Evolutionary conservation across 2,888 invertebrate genomes (phyloP), one percentile per base, ranked within the genome.

Genomic region (Dolomedes plantarius): DNA sequence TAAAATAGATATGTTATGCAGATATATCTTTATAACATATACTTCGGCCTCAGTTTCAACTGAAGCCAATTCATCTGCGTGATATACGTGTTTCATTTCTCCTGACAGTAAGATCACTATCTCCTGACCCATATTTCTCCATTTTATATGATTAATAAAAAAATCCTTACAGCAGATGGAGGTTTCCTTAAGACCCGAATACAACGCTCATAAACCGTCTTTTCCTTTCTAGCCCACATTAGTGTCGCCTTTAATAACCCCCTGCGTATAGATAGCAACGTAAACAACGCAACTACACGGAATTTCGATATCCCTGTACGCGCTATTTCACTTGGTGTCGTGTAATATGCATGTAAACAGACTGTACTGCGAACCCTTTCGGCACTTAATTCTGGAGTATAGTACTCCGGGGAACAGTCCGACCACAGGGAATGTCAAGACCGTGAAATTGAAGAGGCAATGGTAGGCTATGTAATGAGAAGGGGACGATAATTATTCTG

Each of bases 221-320:
- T 56, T 81, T 81, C 36, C 76, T 78, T 77, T 67, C 83, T 65
- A 36, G 31, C 19, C 16, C 72, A 36, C 72, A 83, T 83, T 83
- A 77, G 77, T 85, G 67, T 72, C 77, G 56, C 23, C 65, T 77
- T 85, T 73, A 85, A 78, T 50, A 50, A 64, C 32, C 46, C 65
- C 77, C 73, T 39, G 29, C 83, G 56, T 65, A 68, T 50, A 36
- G 76, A 41, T 28, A 69, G 76, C 73, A 77, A 68, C 83, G 83
- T 85, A 85, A 85, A 85, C 83, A 85, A 85, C 83, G 77, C 65
- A 77, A 77, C 72, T 85, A 85, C 83, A 85, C 71, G 83, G 77
- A 77, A 85, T 85, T 85, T 85, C 83, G 77, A 85, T 85, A 85
- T 85, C 83, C 83, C 67, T 67, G 36, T 56, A 85, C 72, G 83